Evolutionary conservation across 2,888 invertebrate genomes (phyloP), one percentile per base, ranked within the genome.

Genomic region (Tetheella fluctuosa): DNA sequence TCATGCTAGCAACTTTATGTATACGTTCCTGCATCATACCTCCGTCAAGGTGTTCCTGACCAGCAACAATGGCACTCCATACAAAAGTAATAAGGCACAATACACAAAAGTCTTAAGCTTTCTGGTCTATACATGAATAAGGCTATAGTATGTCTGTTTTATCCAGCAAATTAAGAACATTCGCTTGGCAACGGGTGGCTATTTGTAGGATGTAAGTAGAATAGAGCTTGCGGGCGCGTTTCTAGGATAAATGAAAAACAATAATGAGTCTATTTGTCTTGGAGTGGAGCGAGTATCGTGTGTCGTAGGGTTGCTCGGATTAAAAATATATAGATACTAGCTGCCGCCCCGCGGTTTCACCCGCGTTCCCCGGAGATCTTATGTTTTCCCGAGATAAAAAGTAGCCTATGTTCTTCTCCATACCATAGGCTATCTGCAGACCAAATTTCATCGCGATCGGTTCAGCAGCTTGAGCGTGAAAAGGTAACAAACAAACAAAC

Each of bases 191-290:
- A 67, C 67, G 72, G 64, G 54, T 48, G 57, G 60, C 64, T 60
- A 64, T 73, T 74, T 61, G 60, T 48, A 48, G 10, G 17, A 48
- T 48, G 20, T 48, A 48, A 48, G 48, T 20, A 58, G 23, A 23
- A 58, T 53, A 58, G 23, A 8, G 58, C 23, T 52, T 23, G 52
- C 60, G 54, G 42, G 56, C 57, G 52, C 60, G 70, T 67, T 65
- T 65, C 59, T 64, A 63, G 71, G 61, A 70, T 79, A 80, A 84
- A 84, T 82, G 82, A 81, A 83, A 81, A 81, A 85, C 81, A 80
- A 76, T 83, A 82, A 85, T 80, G 85, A 79, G 74, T 63, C 77
- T 64, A 80, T 83, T 81, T 80, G 76, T 82, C 79, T 72, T 67
- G 62, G 56, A 61, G 68, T 67, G 65, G 61, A 57, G 60, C 39